Base-by-base conservation (phyloP, 2,797 vertebrate species). In the Pampus argenteus region DNA sequence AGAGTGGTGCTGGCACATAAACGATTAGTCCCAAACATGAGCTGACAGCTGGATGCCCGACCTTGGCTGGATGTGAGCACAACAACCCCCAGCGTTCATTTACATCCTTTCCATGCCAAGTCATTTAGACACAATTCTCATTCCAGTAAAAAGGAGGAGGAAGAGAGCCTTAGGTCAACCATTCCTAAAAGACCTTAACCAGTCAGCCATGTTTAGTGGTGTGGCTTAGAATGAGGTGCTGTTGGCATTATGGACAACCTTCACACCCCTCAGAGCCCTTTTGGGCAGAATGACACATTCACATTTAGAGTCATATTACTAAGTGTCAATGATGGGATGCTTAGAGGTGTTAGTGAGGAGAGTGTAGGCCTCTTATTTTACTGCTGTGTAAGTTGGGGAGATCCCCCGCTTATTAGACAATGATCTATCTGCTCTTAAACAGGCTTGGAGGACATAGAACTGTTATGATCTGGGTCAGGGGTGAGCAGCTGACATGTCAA, bases 91-190 rank as follows among this genome's bases (percentile, higher is more conserved):
- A 77, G 86, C 56, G 72, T 91, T 94, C 89, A 93, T 91, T 93
- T 89, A 92, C 91, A 95, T 93, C 88, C 87, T 91, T 89, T 92
- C 91, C 87, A 89, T 93, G 90, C 91, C 92, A 93, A 94, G 92
- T 93, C 91, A 95, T 94, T 94, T 94, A 94, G 91, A 90, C 91
- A 90, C 90, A 89, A 94, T 94, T 93, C 91, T 92, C 93, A 93
- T 93, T 94, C 88, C 68, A 71, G 76, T 50, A 71, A 88, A 87
- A 87, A 80, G 83, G 79, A 84, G 70, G 83, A 85, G 81, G 82
- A 85, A 80, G 66, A 76, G 77, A 84, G 84, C 77, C 83, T 86
- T 70, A 85, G 79, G 87, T 86, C 82, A 83, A 73, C 65, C 62
- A 78, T 66, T 59, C 78, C 76, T 82, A 74, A 88, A 84, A 85